These are phyloP conservation scores for Pyrgus malvae DNA, from an alignment of 2,888 invertebrate genomes.

Conservation along the genomic window DNA sequence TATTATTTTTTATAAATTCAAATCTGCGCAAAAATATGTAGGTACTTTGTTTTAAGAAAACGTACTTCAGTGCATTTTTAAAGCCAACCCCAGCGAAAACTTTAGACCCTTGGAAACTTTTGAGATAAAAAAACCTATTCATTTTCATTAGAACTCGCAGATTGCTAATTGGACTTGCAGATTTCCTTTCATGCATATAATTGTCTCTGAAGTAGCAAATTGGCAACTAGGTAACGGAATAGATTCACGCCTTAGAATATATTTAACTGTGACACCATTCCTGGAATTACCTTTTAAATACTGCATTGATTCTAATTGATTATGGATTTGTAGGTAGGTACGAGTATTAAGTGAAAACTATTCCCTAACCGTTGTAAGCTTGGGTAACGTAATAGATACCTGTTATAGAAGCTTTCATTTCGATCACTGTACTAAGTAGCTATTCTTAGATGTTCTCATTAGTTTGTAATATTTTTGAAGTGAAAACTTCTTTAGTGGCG, in stretches of 20 bases:
- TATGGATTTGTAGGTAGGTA: too few species aligned
- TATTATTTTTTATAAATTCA: too few species aligned
- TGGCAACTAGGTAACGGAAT: not conserved
- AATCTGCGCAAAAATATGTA: too few species aligned
- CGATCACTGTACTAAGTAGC: too few species aligned
- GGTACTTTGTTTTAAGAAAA: too few species aligned
- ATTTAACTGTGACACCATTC: too few species aligned
- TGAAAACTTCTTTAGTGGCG: too few species aligned
- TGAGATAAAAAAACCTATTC: constrained; percentile 1
- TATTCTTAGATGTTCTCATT: too few species aligned
- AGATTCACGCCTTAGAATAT: not conserved
- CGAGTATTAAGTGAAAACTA: not conserved
- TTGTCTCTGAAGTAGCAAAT: constrained; percentile 10
- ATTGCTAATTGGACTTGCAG: constrained; percentile 10
- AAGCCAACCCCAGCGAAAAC: not conserved
- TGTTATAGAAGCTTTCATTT: too few species aligned
- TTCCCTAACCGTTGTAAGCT: not conserved
- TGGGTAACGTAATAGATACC: too few species aligned
- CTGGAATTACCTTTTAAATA: not conserved
- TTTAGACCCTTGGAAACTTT: not conserved
- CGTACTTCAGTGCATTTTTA: not conserved
- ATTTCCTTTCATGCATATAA: constrained; percentile 9
- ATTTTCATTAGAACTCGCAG: constrained; percentile 5
- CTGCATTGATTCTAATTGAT: too few species aligned
- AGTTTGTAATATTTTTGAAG: too few species aligned